phyloP scores from a whole-genome alignment of 92 coral and sea anemone species.

The Plumapathes pennacea region DNA sequence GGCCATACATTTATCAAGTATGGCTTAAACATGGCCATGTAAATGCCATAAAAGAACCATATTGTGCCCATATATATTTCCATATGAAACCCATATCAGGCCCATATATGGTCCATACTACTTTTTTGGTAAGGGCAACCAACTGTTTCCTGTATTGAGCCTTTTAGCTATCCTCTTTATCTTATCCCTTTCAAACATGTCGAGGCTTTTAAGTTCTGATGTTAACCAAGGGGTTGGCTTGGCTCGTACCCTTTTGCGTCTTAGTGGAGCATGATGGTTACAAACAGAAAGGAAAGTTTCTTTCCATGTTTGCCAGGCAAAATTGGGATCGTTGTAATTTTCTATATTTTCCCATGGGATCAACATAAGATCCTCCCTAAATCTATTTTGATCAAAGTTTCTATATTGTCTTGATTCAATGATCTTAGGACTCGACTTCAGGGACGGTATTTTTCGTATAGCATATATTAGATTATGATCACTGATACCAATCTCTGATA shows the following conservation, averaged over 20 bases:
- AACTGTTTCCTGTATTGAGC: too few relatives aligned
- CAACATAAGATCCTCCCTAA: conserved; percentile 23
- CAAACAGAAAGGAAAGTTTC: conserved; percentile 15
- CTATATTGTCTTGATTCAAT: conserved; percentile 11
- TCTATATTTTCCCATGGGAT: conserved; percentile 20
- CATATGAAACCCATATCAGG: too few relatives aligned
- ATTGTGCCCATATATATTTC: too few relatives aligned
- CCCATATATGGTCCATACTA: too few relatives aligned
- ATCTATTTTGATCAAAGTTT: conserved; percentile 9
- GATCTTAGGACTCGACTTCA: conserved; percentile 10
- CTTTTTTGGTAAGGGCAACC: too few relatives aligned
- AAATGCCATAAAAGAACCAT: too few relatives aligned
- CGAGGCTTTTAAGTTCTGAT: conserved; percentile 5
- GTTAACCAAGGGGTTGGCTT: conserved; percentile 10
- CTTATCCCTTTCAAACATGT: conserved; percentile 14
- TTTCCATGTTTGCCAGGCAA: conserved; percentile 11
- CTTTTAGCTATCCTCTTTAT: conserved; percentile 6
- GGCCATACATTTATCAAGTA: too few relatives aligned
- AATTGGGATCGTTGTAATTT: conserved; percentile 21
- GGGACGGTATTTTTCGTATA: conserved; percentile 12
- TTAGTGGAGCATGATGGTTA: conserved; percentile 11
- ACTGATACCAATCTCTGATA: conserved; percentile 25
- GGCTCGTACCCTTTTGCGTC: conserved; percentile 16
- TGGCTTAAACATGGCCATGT: too few relatives aligned
- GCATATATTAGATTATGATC: conserved; percentile 16